Base-by-base conservation (phyloP, 1,140 invertebrate species). In the Wiebesia pumilae region DNA sequence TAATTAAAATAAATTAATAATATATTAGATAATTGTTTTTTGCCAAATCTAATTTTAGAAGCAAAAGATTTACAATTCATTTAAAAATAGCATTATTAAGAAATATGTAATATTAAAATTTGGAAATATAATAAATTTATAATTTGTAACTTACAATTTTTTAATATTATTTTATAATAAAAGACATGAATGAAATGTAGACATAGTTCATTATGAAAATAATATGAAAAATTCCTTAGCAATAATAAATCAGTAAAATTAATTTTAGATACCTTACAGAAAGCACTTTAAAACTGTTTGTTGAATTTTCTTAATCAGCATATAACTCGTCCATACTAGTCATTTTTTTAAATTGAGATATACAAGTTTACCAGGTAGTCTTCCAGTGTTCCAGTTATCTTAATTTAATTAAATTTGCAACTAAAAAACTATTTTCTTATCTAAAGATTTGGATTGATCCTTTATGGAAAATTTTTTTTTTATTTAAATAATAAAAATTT, bases 201-300 rank as follows among this genome's bases (percentile, higher is more conserved):
- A 27, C 4, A 62, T 27, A 62, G 6, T 40, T 75, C 27, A 6
- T 75, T 75, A 3, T 33, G 14, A 35, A 71, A 71, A 3, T 71
- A 71, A 67, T 30, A 10, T 30, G 30, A 71, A 71, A 71, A 3
- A 1, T 43, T 38, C 14, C n/a, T n/a, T 77, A 62, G 51, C 51
- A 84, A 77, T 24, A n/a, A 21, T 33, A 33, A 33, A 83, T 73
- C 81, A 83, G 51, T 83, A 38, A 51, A 83, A 62, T 77, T 77
- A 38, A 78, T 77, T 83, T 84, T 71, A 73, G 19, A 51, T 16
- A 12, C 14, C 35, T 9, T 19, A 47, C 24, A 77, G 47, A 82
- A 54, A 71, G 33, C 19, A 82, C 43, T 82, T 35, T 6, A 65
- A 71, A 51, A n/a, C 47, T 16, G 9, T 85, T 77, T 71, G 81